phyloP scores from a whole-genome alignment of 1,140 invertebrate species.

The Apis florea region DNA sequence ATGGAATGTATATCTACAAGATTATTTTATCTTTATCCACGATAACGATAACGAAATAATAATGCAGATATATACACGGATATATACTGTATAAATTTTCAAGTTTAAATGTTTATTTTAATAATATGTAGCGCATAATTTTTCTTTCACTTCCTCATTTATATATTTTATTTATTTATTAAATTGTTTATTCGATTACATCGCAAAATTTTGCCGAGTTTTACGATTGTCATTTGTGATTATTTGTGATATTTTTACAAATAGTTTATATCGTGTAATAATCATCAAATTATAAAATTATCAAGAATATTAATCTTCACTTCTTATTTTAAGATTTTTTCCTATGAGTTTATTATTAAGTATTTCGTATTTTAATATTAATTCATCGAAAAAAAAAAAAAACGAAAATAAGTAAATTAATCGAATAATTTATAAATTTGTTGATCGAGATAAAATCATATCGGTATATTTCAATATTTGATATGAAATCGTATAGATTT shows the following conservation, averaged over 20 bases:
- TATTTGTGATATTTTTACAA: neutral
- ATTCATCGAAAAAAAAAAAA: neutral
- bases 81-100: too few species aligned
- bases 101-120: too few species aligned
- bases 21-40: neutral
- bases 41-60: neutral
- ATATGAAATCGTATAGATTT: neutral
- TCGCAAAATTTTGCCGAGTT: neutral
- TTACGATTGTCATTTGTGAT: neutral
- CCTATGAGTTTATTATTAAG: neutral
- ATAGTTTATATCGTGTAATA: neutral
- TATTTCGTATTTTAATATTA: neutral
- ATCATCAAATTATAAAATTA: too few species aligned
- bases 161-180: neutral
- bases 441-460: neutral
- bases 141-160: neutral
- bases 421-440: neutral
- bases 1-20: too few species aligned
- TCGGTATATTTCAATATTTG: neutral
- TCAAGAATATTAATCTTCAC: neutral
- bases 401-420: neutral
- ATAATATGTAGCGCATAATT: neutral
- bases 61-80: neutral
- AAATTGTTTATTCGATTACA: neutral
- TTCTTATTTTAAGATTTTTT: too few species aligned